Percentiles rank a stretch among this genome's conserved stretches.
These are phyloP conservation scores for Paedocypris micromegethes DNA, from an alignment of 2,797 vertebrate species.

Conservation along the genomic window DNA sequence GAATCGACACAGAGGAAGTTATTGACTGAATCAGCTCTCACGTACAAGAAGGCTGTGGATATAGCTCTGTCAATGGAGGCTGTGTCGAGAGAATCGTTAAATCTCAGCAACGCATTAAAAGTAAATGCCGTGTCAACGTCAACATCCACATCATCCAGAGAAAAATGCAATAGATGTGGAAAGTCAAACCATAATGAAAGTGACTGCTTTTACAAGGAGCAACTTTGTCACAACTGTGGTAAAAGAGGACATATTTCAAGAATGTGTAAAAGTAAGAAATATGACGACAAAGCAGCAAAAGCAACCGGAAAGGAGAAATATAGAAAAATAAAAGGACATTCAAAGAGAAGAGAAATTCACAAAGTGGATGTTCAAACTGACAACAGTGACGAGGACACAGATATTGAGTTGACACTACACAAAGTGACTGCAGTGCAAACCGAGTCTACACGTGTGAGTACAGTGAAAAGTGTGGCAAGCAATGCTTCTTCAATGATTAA, in stretches of 20 bases:
- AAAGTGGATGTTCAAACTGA: not conserved
- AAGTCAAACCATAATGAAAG: slow-evolving; percentile 1
- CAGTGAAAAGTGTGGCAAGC: too few species aligned
- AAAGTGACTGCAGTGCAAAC: not conserved
- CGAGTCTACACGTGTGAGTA: not conserved
- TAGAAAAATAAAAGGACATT: not conserved
- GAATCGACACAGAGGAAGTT: slow-evolving; percentile 1
- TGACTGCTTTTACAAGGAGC: slow-evolving; percentile 1
- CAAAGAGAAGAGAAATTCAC: slow-evolving; percentile 12
- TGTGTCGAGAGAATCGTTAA: not conserved
- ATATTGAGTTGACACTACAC: not conserved
- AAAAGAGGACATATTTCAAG: slow-evolving; percentile 17
- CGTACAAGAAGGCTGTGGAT: slow-evolving; percentile 8
- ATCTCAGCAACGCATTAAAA: slow-evolving; percentile 14
- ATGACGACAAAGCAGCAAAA: not conserved
- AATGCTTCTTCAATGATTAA: too few species aligned
- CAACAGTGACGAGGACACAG: not conserved
- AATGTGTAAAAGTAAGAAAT: slow-evolving; percentile 1
- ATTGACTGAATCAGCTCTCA: slow-evolving; percentile 7
- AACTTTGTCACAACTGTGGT: slow-evolving; percentile 14
- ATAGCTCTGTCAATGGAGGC: slow-evolving; percentile 16
- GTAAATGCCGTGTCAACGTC: slow-evolving; percentile 11
- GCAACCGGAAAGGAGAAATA: not conserved
- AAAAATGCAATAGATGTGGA: slow-evolving; percentile 11
- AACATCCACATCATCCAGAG: too few species aligned